A percentile compares a stretch with the other conserved stretches of the same genome.
phyloP scores from a whole-genome alignment of 37 sponge, comb jelly and placozoan genomes.

The Beroe forskalii region DNA sequence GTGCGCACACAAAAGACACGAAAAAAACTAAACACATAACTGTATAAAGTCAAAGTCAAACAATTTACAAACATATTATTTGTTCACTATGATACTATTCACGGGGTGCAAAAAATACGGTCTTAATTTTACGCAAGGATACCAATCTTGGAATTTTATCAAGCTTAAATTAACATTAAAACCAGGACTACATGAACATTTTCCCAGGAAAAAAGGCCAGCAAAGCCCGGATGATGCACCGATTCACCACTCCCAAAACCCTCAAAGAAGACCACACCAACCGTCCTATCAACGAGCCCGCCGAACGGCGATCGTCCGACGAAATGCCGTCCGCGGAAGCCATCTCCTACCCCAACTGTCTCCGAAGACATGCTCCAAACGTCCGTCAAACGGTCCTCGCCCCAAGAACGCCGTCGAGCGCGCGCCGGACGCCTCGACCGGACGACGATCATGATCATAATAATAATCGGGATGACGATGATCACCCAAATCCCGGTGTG shows the following conservation, averaged over 20 bases:
- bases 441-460: conserved; percentile 54
- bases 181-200: not conserved
- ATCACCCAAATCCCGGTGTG: conserved; percentile 55
- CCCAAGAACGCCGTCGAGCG: not conserved
- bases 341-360: conserved; percentile 21
- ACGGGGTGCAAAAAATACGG: no score
- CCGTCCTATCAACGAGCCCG: not conserved
- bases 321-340: conserved; percentile 31
- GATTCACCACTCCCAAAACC: conserved; percentile 16
- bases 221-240: conserved; percentile 54
- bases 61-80: no score
- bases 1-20: no score
- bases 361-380: conserved; percentile 31
- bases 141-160: no score
- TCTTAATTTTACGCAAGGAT: no score
- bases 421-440: not conserved
- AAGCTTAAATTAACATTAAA: no score
- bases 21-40: no score
- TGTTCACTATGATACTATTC: no score
- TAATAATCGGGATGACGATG: conserved; percentile 64
- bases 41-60: no score
- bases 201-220: not conserved
- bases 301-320: conserved; percentile 1
- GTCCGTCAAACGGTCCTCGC: not conserved
- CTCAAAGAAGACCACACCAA: conserved; percentile 9